Evolutionary conservation across 1,140 invertebrate genomes (phyloP), one percentile per base, ranked within the genome.

Genomic region (Lepidurus couesii): DNA sequence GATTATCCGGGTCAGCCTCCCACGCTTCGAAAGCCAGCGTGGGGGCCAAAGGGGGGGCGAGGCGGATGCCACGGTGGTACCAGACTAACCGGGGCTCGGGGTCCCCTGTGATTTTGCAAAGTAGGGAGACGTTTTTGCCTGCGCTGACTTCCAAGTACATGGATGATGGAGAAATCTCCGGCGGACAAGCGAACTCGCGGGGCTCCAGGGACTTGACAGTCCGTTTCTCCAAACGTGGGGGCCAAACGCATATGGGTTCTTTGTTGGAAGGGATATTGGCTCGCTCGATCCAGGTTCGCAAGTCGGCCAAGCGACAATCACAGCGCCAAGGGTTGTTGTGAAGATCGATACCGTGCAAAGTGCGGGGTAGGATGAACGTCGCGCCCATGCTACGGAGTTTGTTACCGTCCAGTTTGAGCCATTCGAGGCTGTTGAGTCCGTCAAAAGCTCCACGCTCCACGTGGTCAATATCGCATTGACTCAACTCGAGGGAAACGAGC

Each of bases 251-350:
- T 81, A 90, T 88, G 1, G 94, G 94, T 80, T 92, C 91, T 1
- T 88, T 87, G 0, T 88, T 85, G 77, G 91, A 88, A 0, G 93
- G 90, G 65, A 91, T 89, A 82, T 90, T 91, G 82, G 90, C 91
- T 82, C 90, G 89, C 43, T 88, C 86, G 78, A 96, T 86, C 94
- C 94, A 96, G 34, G 87, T 84, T 80, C 93, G 89, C 81, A 96
- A 85, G 80, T 92, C 89, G 65, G 91, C 84, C 74, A 96, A 85
- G 77, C 90, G 88, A 83, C 95, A 97, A 83, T 96, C 93, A 84
- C 95, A 97, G 74, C 90, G 87, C 95, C 95, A 97, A 74, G 92
- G 90, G 87, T 97, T 97, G 82, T 91, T 91, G 82, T 96, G 91
- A 42, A 96, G 85, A 77, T 92, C 90, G 42, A 95, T 88, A 53